Evolutionary conservation across 2,797 vertebrate genomes (phyloP), one percentile per base, ranked within the genome.

Genomic region (Kryptopterus vitreolus): DNA sequence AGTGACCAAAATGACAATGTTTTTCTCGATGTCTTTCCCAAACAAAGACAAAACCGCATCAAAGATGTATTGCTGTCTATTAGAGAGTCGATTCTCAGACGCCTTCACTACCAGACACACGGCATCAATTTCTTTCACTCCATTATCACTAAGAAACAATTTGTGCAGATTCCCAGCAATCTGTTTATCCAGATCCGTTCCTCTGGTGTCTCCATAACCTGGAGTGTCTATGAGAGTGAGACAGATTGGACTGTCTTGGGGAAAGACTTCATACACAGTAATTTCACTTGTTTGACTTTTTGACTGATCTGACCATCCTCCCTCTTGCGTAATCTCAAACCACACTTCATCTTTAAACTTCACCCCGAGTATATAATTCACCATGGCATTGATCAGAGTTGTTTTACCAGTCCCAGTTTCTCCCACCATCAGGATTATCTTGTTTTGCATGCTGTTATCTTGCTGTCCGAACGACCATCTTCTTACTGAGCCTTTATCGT

Each of bases 141-240:
- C 85, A 52, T 62, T 18, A 46, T 71, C 29, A 58, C 22, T 26
- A 6, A 2, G 2, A 8, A 85, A 87, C 52, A 86, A 62, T 12
- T 78, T 18, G 0, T 3, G 3, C 3, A 86, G 18, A 24, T 75
- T 31, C 24, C 79, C 53, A 55, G 72, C 35, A 4, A 89, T 57
- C 16, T 33, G 2, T 52, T 71, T 11, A 8, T 84, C 85, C 0
- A 58, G n/a, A 2, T 71, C 68, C 16, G 46, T 22, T 29, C 80
- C 85, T 50, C 29, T 43, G 0, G 81, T 81, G 50, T 85, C 77
- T n/a, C 82, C 79, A 65, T 82, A 88, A 20, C 85, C 87, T 24
- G 87, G 89, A 2, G 82, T 88, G 69, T 89, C 86, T 29, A 88
- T 86, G 3, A 90, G 62, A 9, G 83, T 88, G 35, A 90, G 76